Evolutionary conservation across 1,140 invertebrate species (phyloP), one percentile per base, ranked within the genome.

Genomic region (Aphaenogaster rudis): DNA sequence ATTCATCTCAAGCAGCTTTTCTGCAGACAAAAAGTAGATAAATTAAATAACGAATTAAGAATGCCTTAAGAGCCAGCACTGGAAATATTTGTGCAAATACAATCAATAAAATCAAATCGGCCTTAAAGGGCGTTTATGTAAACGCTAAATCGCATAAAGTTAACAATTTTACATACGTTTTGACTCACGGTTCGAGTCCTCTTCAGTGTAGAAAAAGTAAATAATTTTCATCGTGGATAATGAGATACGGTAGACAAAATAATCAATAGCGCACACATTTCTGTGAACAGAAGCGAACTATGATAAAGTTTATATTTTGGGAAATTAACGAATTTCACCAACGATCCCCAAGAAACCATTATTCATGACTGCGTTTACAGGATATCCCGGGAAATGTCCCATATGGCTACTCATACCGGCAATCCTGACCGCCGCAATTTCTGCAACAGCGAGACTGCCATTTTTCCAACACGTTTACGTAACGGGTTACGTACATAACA

Each of bases 331-430:
- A 78, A 78, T 78, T 63, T 78, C 15, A 63, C 39, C 21, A 33
- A 63, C 54, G 76, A 78, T 78, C 76, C 57, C 76, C 39, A 33
- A 78, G 76, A 78, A 63, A 63, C 76, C 42, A 78, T 78, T 45
- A 63, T 61, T 78, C 76, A 78, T 63, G 21, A 15, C 39, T 9
- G 15, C 74, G 39, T 28, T 48, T 63, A 13, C 76, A n/a, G n/a
- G 15, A 61, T 42, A 59, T 77, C 13, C 54, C 52, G 13, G 39
- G 9, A 78, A 78, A 77, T 45, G 74, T 77, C 74, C 74, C 74
- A 77, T 17, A 61, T 61, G 74, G 45, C 54, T 77, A 61, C 54
- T 77, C 54, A 6, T 61, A 42, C 21, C 39, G 21, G 57, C 76
- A 45, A 63, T 78, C 57, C 50, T 39, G 57, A 59, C 48, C 71